These are phyloP conservation scores for Bombycilla garrulus DNA, from an alignment of 2,113 vertebrate species.

Conservation along the genomic window DNA sequence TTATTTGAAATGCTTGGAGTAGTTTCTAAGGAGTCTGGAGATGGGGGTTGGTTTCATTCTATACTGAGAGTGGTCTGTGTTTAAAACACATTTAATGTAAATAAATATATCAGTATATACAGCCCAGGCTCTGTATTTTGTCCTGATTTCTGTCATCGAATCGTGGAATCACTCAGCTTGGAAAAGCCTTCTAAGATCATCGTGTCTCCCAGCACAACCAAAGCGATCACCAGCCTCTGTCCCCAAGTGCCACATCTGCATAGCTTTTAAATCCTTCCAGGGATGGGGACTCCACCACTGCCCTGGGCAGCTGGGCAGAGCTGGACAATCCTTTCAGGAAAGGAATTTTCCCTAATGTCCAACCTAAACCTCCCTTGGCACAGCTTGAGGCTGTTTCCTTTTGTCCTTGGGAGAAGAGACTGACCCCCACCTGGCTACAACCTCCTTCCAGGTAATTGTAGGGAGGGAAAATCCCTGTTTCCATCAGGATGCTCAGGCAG, in stretches of 20 bases:
- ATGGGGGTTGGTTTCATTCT: not conserved
- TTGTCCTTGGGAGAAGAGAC: not conserved
- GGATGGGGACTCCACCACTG: not conserved
- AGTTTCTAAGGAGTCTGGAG: not conserved
- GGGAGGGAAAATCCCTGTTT: not conserved
- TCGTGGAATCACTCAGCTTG: not conserved
- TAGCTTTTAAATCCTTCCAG: not conserved
- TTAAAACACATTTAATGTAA: not conserved
- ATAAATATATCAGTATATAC: not conserved
- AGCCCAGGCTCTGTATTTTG: not conserved
- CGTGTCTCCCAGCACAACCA: not conserved
- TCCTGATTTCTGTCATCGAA: not conserved
- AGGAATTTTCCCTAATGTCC: not conserved
- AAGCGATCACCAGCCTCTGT: not conserved
- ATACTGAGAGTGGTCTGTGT: not conserved
- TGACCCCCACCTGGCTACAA: fast-evolving
- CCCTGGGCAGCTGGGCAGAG: not conserved
- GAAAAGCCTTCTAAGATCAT: not conserved
- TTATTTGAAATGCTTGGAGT: not conserved
- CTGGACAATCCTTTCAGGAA: not conserved
- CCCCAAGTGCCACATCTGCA: not conserved
- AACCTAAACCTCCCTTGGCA: not conserved
- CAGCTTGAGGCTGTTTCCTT: not conserved
- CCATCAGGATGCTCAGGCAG: not conserved
- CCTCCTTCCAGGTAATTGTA: not conserved